Percentiles rank a stretch among this genome's conserved stretches.
phyloP scores from a whole-genome alignment of 2,888 invertebrate species.

The Xestia xanthographa region DNA sequence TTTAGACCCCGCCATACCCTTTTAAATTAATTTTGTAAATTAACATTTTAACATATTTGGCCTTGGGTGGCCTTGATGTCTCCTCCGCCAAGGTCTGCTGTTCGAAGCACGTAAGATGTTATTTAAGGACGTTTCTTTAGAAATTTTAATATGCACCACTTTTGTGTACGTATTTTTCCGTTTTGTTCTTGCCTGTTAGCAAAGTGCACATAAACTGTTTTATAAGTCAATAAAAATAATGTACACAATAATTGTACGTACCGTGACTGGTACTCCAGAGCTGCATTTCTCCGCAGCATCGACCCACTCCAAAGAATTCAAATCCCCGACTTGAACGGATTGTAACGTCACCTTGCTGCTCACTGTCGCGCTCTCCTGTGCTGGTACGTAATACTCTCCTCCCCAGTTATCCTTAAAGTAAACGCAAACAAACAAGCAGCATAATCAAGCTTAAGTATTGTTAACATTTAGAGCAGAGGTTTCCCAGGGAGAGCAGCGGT shows the following conservation, averaged over 20 bases:
- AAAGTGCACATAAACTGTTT: too few species aligned
- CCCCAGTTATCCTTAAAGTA: constrained; percentile 70
- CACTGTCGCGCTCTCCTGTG: constrained; percentile 33
- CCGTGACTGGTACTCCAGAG: constrained; percentile 53
- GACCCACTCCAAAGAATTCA: constrained; percentile 54
- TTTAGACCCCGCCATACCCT: too few species aligned
- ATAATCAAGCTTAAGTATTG: too few species aligned
- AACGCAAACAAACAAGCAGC: too few species aligned
- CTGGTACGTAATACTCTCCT: constrained; percentile 69
- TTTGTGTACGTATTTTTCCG: too few species aligned
- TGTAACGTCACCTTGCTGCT: constrained; percentile 63
- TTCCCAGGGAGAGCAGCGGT: too few species aligned
- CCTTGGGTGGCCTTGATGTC: neutral
- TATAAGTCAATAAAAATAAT: neutral
- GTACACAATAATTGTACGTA: constrained; percentile 16
- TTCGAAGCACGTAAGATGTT: neutral
- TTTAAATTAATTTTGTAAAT: too few species aligned
- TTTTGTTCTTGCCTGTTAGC: too few species aligned
- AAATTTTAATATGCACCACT: too few species aligned
- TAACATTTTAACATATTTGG: too few species aligned
- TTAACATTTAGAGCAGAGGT: too few species aligned
- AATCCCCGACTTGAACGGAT: constrained; percentile 52
- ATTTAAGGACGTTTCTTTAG: too few species aligned
- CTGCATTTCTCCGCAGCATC: constrained; percentile 7
- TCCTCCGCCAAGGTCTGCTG: neutral